These are phyloP conservation scores for Oscheius sp. DNA, from an alignment of 2,888 invertebrate genomes.

Conservation along the genomic window DNA sequence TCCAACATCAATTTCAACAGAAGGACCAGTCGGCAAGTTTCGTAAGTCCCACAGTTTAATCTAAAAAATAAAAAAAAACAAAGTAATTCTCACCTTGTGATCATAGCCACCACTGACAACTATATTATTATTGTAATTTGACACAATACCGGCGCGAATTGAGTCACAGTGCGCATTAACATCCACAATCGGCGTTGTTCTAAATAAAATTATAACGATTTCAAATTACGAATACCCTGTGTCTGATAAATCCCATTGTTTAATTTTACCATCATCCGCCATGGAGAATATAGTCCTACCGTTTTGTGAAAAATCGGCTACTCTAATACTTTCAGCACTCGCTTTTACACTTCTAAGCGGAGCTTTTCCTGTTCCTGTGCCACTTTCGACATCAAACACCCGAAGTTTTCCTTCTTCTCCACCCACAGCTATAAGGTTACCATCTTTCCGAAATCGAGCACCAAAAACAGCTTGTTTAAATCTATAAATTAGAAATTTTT, in stretches of 20 bases:
- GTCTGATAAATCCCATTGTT: conserved; percentile 57
- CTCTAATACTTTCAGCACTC: conserved; percentile 37
- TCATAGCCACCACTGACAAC: conserved; percentile 66
- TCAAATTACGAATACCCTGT: conserved; percentile 32
- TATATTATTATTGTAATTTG: conserved; percentile 51
- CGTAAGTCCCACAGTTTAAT: conserved; percentile 84
- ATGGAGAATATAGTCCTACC: conserved; percentile 53
- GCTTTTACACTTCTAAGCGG: conserved; percentile 47
- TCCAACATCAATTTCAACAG: conserved; percentile 80
- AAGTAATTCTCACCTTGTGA: conserved; percentile 45
- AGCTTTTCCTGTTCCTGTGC: conserved; percentile 73
- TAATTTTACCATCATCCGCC: conserved; percentile 65
- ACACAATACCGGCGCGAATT: conserved; percentile 57
- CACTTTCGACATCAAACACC: conserved; percentile 82
- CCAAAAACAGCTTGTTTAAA: conserved; percentile 72
- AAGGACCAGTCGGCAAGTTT: conserved; percentile 28
- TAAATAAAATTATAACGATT: not conserved
- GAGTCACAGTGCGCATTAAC: conserved; percentile 61
- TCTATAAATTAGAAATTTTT: conserved; percentile 16
- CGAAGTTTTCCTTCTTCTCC: conserved; percentile 87
- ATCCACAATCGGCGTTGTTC: conserved; percentile 33
- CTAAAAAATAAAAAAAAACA: conserved; percentile 67
- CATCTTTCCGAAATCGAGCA: conserved; percentile 71
- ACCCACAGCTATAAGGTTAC: conserved; percentile 77
- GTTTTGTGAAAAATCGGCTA: conserved; percentile 39